Evolutionary conservation across 1,140 invertebrate genomes (phyloP), one percentile per base, ranked within the genome.

Genomic region (Hirudo medicinalis): DNA sequence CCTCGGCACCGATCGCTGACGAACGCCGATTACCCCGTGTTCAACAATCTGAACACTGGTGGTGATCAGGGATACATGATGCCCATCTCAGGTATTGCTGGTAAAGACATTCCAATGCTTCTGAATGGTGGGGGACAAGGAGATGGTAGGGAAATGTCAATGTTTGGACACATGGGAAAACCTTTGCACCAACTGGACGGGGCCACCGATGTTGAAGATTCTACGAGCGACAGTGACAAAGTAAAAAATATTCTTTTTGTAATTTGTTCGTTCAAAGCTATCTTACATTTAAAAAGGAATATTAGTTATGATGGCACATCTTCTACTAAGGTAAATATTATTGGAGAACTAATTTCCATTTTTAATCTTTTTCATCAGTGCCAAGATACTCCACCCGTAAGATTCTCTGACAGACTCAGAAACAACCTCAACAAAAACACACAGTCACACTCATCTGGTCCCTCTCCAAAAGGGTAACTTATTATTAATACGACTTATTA

Each of bases 401-500:
- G 29, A 63, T 63, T 63, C 22, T 25, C 22, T 22, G 29, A 32
- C 22, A 32, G 57, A 63, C 9, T 25, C 57, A 13, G 57, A 63
- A 25, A 32, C 22, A 25, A 32, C 22, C 22, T 22, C 29, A 11
- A 32, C 22, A 32, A 63, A 20, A 25, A 11, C 6, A 13, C 22
- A 63, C 8, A 4, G 19, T 25, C 29, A 63, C 43, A 49, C 43
- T 49, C 43, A 11, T 49, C 22, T 63, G 57, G 57, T 63, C 57
- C 57, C 57, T 19, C 29, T 9, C 57, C 57, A 63, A 63, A 32
- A 63, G 57, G 57, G 57, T 63, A n/a, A n/a, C 55, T 60, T 60
- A 15, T 6, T 40, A 11, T 40, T 40, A 6, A 49, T 17, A 13
- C 43, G 11, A 49, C 9, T 11, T 49, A 17, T 17, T n/a, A 11